Evolutionary conservation across 2,113 vertebrate genomes (phyloP), one percentile per base, ranked within the genome.

Genomic region (Upupa epops): DNA sequence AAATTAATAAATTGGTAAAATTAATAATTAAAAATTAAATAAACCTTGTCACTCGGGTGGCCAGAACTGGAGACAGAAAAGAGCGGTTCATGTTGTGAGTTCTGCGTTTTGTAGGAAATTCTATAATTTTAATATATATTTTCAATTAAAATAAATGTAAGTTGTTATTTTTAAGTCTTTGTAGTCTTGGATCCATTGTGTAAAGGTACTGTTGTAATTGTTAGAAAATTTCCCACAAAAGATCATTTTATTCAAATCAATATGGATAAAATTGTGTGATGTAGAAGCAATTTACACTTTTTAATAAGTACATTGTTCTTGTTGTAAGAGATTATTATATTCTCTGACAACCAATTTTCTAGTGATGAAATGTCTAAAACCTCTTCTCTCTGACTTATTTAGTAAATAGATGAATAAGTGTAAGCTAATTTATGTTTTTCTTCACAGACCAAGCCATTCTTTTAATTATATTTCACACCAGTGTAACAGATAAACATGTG

Each of bases 281-380:
- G 90, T 87, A 94, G 94, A 76, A 97, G 86, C 94, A 97, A 97
- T 97, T 97, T 97, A 96, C 86, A 96, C 90, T 96, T 97, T 97
- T 95, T 97, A 97, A 97, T 97, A 97, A 97, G 83, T 90, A 86
- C 94, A 97, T 96, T 97, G 95, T 97, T 97, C 91, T 96, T 91
- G 60, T 81, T 92, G 86, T 97, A 96, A 94, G 88, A 95, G 83
- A 96, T 96, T 95, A 95, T 95, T 96, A 70, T 94, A 88, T 91
- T 96, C 92, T 85, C 74, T 95, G 96, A 96, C 96, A 97, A 77
- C 75, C 88, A 96, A 94, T 97, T 97, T 95, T 95, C 88, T 95
- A 59, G n/a, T 95, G 96, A 97, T 92, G 76, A 97, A 96, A 97
- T 97, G 90, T 97, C 91, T 96, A 94, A 97, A 96, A 93, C 21